Evolutionary conservation across 2,888 invertebrate species (phyloP), one percentile per base, ranked within the genome.

Genomic region (Hyposoter didymator): DNA sequence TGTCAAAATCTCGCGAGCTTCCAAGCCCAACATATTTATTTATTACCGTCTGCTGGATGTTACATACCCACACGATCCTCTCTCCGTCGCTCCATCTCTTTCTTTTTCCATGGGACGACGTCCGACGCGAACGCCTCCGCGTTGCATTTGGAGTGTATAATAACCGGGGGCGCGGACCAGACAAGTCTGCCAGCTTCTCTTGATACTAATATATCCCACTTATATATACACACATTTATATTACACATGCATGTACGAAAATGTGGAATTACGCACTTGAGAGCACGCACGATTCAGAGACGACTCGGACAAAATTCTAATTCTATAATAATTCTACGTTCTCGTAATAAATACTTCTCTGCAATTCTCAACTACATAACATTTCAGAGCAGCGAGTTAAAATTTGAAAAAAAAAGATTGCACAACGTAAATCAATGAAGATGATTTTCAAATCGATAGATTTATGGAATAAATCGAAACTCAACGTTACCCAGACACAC

Each of bases 171-270:
- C 86, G 85, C 82, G 82, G 86, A 45, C 72, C 85, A 83, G 81
- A 83, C 76, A 72, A 78, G 76, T 84, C 80, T 82, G 83, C 81
- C 87, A 89, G 87, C 82, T 86, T 88, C 84, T 66, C 84, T 86
- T 80, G 88, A 87, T 89, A 89, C 88, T 90, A 88, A 89, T 89
- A 88, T 87, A 84, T 69, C 75, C 73, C 78, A 76, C 45, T 49
- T 69, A 73, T 78, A 66, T 76, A 39, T 39, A 78, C 28, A 52
- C 47, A 47, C 47, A 45, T 35, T 64, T 14, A 67, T 10, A 49
- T 35, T 28, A 75, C 62, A 59, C 59, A 69, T 45, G 45, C 39
- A n/a, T 22, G 45, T 28, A 64, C 39, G 45, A 45, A 76, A 12
- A 52, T 72, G 45, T 59, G 69, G 55, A 59, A 35, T 19, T 49